Base-by-base conservation (phyloP, 2,888 invertebrate species). In the Nysson spinosus region DNA sequence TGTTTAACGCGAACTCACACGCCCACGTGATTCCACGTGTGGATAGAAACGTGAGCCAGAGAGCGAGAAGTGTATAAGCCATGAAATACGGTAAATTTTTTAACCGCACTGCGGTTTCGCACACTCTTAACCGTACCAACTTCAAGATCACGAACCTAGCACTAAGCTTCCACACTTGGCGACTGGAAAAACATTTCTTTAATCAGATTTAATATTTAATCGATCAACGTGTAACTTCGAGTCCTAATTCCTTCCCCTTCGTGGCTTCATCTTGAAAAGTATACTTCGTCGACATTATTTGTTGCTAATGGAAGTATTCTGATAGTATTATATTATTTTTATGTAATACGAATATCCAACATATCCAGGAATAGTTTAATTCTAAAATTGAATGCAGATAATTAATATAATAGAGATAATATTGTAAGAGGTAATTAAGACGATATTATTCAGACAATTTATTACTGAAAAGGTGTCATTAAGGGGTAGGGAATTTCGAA, bases 141-240 rank as follows among this genome's bases (percentile, higher is more conserved):
- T 4, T 28, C 4, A n/a, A 28, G n/a, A n/a, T 9, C 14, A 16
- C 14, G 34, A 34, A 7, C n/a, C n/a, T 14, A 16, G 34, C 12
- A 20, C 19, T 3, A 11, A 17, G 12, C 32, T 5, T 14, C 12
- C 16, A n/a, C 51, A 57, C 46, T 57, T 42, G 58, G 30, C 46
- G 43, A 28, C 14, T 56, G 50, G 46, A 50, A 26, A 6, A 20
- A 12, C 26, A 17, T 26, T 39, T 50, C 50, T 9, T 44, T 62
- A 58, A 57, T 63, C 57, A 46, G 39, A 12, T 63, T 63, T 51
- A 57, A 63, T 58, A 51, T 51, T 63, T 51, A 17, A 63, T 11
- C 43, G 34, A 6, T 19, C 6, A 4, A 9, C 5, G 34, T 14
- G 16, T 5, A 4, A 7, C 9, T 16, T 34, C 5, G 1, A 34